Percentiles rank a stretch among this genome's conserved stretches.
These are phyloP conservation scores for Drosophila tani DNA, from an alignment of 1,140 invertebrate genomes.

Conservation along the genomic window DNA sequence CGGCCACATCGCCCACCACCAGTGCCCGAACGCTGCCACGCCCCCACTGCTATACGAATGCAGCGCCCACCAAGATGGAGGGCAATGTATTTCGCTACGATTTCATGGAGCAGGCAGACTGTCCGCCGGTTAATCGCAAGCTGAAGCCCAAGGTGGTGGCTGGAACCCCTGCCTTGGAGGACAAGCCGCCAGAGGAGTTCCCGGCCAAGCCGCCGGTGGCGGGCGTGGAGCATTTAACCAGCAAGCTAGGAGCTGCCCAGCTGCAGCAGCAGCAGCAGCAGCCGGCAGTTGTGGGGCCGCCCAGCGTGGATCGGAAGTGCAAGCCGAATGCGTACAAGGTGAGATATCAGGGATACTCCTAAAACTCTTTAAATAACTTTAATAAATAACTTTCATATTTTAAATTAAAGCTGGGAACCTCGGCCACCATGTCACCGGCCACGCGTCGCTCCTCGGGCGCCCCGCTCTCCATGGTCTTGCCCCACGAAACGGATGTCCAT, in stretches of 20 bases:
- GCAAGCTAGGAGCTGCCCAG: conserved; percentile 56
- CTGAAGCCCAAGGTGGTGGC: conserved; percentile 89
- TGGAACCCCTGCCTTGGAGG: conserved; percentile 84
- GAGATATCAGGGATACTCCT: not conserved
- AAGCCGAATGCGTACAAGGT: conserved; percentile 81
- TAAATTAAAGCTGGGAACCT: conserved; percentile 47
- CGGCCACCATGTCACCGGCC: conserved; percentile 63
- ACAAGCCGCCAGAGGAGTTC: conserved; percentile 85
- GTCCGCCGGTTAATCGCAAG: conserved; percentile 91
- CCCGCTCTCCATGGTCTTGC: conserved; percentile 71
- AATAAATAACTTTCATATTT: too few relatives aligned
- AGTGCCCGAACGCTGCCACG: conserved; percentile 75
- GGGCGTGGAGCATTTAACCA: conserved; percentile 61
- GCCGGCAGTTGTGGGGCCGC: conserved; percentile 56
- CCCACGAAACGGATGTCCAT: conserved; percentile 68
- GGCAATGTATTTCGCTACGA: conserved; percentile 87
- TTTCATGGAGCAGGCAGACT: conserved; percentile 85
- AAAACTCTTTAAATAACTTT: not conserved
- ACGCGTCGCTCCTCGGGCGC: conserved; percentile 68
- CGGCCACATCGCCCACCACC: conserved; percentile 47
- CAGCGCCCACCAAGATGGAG: conserved; percentile 87
- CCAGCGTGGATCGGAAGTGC: conserved; percentile 78
- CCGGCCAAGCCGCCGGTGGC: conserved; percentile 73
- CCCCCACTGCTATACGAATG: conserved; percentile 91
- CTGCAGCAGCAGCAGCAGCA: conserved; percentile 83